Evolutionary conservation across 2,888 invertebrate genomes (phyloP), one percentile per base, ranked within the genome.

Genomic region (Iphiclides podalirius): DNA sequence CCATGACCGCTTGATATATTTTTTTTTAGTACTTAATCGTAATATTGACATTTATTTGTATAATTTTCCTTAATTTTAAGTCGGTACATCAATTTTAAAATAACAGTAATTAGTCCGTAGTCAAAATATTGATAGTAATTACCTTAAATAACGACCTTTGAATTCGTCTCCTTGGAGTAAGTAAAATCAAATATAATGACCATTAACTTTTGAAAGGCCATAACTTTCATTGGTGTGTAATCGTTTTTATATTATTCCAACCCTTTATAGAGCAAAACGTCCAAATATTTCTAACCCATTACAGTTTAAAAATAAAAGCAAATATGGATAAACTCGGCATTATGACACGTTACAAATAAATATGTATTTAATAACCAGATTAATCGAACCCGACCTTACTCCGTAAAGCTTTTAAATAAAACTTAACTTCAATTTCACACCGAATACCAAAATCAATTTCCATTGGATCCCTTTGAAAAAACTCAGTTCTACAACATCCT

Each of bases 371-470:
- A 75, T 74, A 64, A 64, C 61, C 60, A 65, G 72, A 79, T 79
- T 75, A 75, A 68, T 64, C 75, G 59, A 42, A 53, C 63, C 17
- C 63, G 67, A 65, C 63, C 66, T 74, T 64, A 64, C 64, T 66
- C 57, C 62, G 60, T 61, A 66, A 48, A 59, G 61, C 64, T 66
- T 70, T 63, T 53, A 65, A 72, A 70, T 67, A 61, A 68, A 81
- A 78, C 74, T 78, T 79, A 74, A 78, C 75, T 79, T 78, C 75
- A 83, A 86, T 86, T 86, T 87, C 82, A 85, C 82, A 85, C 83
- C 67, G 75, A 78, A 81, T 84, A 80, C 79, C 76, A 73, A 75
- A 76, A 77, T 75, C 75, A 79, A 81, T 79, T 76, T 83, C 75
- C 70, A 75, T 71, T 72, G 67, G 66, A 66, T 72, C 73, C 76